Evolutionary conservation across 2,113 vertebrate genomes (phyloP).

Genomic region (Sisor rabdophorus): DNA sequence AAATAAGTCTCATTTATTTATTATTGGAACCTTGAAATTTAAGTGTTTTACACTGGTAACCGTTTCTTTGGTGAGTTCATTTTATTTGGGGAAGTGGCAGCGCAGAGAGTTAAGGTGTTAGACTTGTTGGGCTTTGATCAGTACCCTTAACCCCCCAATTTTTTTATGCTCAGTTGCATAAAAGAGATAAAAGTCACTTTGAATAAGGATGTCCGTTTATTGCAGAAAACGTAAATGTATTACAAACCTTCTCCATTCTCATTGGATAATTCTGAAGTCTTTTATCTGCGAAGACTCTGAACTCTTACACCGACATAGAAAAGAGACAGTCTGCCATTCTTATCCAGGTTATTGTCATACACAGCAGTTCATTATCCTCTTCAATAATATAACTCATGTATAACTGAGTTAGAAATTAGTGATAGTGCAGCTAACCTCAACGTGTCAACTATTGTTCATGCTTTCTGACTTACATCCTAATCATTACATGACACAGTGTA

Average conservation of each 20-base stretch:
- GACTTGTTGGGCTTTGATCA: no score
- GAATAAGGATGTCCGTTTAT: no score
- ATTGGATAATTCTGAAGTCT: background rate
- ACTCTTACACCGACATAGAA: background rate
- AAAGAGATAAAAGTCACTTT: no score
- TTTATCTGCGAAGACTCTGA: background rate
- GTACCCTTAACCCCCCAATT: no score
- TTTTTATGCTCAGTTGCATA: no score
- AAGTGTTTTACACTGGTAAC: background rate
- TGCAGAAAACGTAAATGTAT: no score
- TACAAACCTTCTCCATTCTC: background rate
- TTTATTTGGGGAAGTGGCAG: background rate
- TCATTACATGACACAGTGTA: conserved; percentile 25
- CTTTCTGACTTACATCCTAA: conserved; percentile 7
- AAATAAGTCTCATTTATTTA: background rate
- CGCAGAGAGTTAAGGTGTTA: no score
- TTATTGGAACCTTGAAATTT: background rate
- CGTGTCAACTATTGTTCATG: conserved; percentile 22
- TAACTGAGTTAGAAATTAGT: conserved; percentile 34
- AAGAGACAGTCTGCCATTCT: conserved; percentile 29
- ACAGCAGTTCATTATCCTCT: conserved; percentile 31
- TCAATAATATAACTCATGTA: conserved; percentile 31
- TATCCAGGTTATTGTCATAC: conserved; percentile 34
- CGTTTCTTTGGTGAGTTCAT: background rate
- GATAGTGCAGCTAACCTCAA: conserved; percentile 37